These are phyloP conservation scores for Pangasius larnaudii DNA, from an alignment of 2,797 vertebrate genomes.

Conservation along the genomic window DNA sequence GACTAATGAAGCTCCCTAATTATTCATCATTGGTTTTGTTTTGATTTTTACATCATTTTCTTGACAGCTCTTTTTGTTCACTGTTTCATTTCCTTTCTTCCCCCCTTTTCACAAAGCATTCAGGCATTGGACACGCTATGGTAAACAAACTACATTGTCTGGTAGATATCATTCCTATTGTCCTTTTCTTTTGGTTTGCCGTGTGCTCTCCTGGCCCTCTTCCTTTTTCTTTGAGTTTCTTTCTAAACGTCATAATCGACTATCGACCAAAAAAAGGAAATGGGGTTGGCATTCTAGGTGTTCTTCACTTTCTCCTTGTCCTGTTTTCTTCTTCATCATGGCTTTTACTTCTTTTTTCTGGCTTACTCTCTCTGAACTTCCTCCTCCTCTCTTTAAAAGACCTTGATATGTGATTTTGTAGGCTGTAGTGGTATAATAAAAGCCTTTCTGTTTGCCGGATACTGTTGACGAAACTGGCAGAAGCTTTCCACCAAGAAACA, in stretches of 20 bases:
- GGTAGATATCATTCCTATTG: conserved; percentile 91
- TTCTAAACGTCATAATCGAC: conserved; percentile 59
- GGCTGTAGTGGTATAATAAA: conserved; percentile 47
- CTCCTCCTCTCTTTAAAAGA: conserved; percentile 47
- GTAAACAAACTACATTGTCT: conserved; percentile 99
- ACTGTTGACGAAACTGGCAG: conserved; percentile 68
- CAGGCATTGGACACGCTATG: conserved; percentile 93
- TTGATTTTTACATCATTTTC: conserved; percentile 64
- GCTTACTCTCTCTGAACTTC: conserved; percentile 55
- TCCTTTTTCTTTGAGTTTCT: conserved; percentile 69
- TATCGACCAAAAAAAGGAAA: conserved; percentile 62
- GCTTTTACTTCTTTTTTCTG: conserved; percentile 46
- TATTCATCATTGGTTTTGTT: conserved; percentile 76
- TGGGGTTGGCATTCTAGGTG: conserved; percentile 63
- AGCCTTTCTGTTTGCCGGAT: conserved; percentile 61
- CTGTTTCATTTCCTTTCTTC: conserved; percentile 88
- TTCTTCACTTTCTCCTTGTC: conserved; percentile 38
- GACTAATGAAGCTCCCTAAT: conserved; percentile 83
- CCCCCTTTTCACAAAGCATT: conserved; percentile 91
- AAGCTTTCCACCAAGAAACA: conserved; percentile 63
- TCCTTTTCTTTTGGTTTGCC: conserved; percentile 82
- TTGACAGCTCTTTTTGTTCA: conserved; percentile 87
- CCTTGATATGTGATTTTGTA: conserved; percentile 41
- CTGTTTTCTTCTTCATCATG: conserved; percentile 47
- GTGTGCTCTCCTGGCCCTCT: conserved; percentile 76